phyloP scores from a whole-genome alignment of 2,797 vertebrate genomes.

The Agapornis canus region DNA sequence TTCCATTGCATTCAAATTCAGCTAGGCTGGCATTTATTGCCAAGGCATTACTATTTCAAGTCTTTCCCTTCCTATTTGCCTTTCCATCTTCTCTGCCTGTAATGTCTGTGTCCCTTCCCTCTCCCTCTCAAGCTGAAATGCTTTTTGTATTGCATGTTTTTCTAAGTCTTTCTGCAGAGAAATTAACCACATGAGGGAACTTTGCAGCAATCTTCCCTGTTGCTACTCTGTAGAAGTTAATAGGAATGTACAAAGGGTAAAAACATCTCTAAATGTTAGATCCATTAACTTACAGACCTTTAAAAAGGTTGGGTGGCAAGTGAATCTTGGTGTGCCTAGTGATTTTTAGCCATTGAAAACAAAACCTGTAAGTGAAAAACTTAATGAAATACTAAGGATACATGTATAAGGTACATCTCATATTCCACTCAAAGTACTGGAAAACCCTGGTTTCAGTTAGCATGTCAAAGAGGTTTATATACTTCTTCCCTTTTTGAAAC shows the following conservation, averaged over 20 bases:
- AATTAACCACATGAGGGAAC: neutral
- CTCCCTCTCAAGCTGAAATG: neutral
- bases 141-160: neutral
- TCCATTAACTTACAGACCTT: conserved; percentile 7
- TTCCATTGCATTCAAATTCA: conserved; percentile 20
- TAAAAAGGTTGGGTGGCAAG: conserved; percentile 3
- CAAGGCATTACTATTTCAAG: neutral
- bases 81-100: conserved; percentile 31
- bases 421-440: neutral
- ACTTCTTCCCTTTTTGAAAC: neutral
- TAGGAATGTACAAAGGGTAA: neutral
- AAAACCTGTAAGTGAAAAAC: neutral
- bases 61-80: conserved; percentile 23
- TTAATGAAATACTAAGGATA: neutral
- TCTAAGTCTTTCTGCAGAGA: neutral
- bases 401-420: neutral
- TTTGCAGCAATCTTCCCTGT: neutral
- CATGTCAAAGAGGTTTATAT: neutral
- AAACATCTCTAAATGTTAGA: neutral
- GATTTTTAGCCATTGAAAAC: neutral
- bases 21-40: conserved; percentile 18
- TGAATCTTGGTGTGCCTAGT: neutral
- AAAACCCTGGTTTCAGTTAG: neutral
- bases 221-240: neutral
- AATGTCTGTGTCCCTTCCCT: neutral